phyloP scores from a whole-genome alignment of 1,140 invertebrate genomes.

The Zaprionus davidi region DNA sequence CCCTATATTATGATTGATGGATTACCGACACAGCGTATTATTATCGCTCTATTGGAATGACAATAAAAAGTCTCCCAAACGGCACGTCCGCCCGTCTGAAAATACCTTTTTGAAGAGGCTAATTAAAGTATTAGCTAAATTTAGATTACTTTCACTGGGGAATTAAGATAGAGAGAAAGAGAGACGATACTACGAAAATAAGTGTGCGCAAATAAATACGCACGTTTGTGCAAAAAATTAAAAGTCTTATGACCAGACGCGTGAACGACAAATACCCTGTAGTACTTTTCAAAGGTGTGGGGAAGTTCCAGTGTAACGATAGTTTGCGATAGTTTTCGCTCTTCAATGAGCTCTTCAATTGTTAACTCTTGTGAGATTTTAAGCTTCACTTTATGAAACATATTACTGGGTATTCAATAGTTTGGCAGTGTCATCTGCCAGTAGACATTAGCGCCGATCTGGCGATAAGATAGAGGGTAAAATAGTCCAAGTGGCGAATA shows the following conservation, averaged over 20 bases:
- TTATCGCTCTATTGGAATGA: not conserved
- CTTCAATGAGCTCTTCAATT: too few species aligned
- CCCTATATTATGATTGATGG: not conserved
- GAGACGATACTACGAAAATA: not conserved
- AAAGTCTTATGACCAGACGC: conserved; percentile 4
- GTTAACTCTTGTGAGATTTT: not conserved
- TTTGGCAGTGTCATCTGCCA: not conserved
- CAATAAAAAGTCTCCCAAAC: not conserved
- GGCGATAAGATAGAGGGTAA: conserved; percentile 31
- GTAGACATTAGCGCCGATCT: conserved; percentile 13
- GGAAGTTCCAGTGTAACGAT: not conserved
- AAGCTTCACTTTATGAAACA: not conserved
- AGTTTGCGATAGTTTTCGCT: not conserved
- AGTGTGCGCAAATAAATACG: conserved; percentile 40
- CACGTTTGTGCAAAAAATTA: not conserved
- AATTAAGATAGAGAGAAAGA: conserved; percentile 25
- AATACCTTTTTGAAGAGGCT: conserved; percentile 7
- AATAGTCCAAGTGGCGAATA: conserved; percentile 20
- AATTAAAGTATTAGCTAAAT: conserved; percentile 50
- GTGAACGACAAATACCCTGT: not conserved
- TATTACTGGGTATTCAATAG: conserved; percentile 37
- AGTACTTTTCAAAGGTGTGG: not conserved
- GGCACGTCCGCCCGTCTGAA: conserved; percentile 24
- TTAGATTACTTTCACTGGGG: conserved; percentile 13
- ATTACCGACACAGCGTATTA: not conserved